Evolutionary conservation across 92 coral and sea anemone species (phyloP).

Genomic region (Parazoanthus swiftii): DNA sequence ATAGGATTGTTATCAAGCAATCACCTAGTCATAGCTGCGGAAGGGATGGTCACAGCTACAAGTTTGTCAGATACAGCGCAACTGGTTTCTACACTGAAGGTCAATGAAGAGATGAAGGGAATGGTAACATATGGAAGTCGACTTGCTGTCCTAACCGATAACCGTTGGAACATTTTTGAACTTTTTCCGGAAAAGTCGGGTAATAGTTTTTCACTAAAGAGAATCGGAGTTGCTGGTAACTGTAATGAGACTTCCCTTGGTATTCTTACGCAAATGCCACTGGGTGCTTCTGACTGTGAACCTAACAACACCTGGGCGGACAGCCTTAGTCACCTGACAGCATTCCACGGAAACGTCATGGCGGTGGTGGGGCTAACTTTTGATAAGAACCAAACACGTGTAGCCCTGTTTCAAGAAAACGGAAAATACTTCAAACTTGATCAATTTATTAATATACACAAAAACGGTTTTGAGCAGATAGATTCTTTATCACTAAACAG

Average conservation of each 20-base stretch:
- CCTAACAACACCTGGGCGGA: slow-evolving; percentile 23
- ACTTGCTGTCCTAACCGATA: neutral
- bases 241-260: neutral
- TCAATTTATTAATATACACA: slow-evolving; percentile 26
- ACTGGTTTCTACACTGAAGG: neutral
- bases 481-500: neutral
- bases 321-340: slow-evolving; percentile 34
- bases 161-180: neutral
- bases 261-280: neutral
- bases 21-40: slow-evolving; percentile 39
- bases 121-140: neutral
- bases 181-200: neutral
- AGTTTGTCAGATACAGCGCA: slow-evolving; percentile 22
- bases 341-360: slow-evolving; percentile 44
- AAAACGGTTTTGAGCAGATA: neutral
- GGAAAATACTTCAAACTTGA: neutral
- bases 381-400: neutral
- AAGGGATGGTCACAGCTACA: slow-evolving; percentile 8
- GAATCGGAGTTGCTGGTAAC: neutral
- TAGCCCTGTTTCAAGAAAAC: slow-evolving; percentile 42
- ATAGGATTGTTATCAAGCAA: slow-evolving; percentile 53
- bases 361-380: slow-evolving; percentile 35
- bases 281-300: neutral
- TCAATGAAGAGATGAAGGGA: neutral
- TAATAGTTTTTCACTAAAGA: neutral